Conservation (phyloP, 2,113 vertebrate genomes). For the Melanerpes formicivorus region DNA sequence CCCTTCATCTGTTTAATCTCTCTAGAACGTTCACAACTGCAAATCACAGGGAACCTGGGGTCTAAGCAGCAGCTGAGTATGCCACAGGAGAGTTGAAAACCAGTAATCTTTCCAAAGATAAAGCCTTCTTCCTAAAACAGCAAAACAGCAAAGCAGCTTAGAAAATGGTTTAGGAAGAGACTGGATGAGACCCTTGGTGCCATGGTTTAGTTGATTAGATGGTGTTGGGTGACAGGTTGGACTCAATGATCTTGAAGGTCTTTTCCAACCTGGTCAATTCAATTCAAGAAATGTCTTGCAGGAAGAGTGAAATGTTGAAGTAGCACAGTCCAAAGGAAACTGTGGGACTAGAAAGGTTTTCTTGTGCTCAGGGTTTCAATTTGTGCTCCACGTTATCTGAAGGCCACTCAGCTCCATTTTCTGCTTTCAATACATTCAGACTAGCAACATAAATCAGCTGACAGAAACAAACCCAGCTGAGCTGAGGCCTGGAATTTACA, state of each 20-base stretch:
- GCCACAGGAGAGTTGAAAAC: not conserved
- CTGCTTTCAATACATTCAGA: slow-evolving; percentile 25
- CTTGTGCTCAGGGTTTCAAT: not conserved
- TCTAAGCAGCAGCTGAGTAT: not conserved
- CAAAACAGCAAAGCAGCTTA: not conserved
- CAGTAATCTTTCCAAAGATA: not conserved
- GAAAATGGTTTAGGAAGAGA: too few relatives aligned
- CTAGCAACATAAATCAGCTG: slow-evolving; percentile 29
- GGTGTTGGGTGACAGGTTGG: too few relatives aligned
- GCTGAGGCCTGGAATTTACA: slow-evolving; percentile 8
- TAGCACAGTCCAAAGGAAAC: not conserved
- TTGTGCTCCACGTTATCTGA: not conserved
- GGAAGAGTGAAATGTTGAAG: not conserved
- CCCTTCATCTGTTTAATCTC: not conserved
- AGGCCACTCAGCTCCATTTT: not conserved
- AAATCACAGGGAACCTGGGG: not conserved
- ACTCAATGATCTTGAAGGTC: too few relatives aligned
- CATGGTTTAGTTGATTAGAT: too few relatives aligned
- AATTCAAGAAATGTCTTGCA: not conserved
- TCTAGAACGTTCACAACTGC: not conserved
- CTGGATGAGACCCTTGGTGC: too few relatives aligned
- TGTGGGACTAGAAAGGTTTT: not conserved
- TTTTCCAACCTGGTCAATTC: too few relatives aligned
- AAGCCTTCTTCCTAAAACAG: not conserved
- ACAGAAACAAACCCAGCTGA: slow-evolving; percentile 27